phyloP scores from a whole-genome alignment of 1,140 invertebrate genomes.

The Battus philenor region DNA sequence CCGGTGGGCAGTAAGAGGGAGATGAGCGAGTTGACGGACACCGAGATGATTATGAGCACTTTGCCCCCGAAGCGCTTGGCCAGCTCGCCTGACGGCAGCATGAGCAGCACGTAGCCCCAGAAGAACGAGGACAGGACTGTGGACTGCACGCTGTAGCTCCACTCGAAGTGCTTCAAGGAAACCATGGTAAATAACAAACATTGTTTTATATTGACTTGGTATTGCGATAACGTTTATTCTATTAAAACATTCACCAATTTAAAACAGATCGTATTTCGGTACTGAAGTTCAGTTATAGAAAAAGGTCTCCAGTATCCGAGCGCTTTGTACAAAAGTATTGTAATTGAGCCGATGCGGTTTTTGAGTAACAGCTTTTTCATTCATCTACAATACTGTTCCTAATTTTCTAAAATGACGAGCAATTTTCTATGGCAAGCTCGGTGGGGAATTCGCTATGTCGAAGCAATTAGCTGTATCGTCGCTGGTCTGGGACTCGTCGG shows the following conservation, averaged over 20 bases:
- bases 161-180: slow-evolving; percentile 67
- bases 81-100: slow-evolving; percentile 77
- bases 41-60: slow-evolving; percentile 33
- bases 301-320: background rate
- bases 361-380: background rate
- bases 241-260: background rate
- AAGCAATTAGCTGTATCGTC: too few species aligned
- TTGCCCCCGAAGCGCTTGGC: slow-evolving; percentile 78
- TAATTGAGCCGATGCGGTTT: background rate
- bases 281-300: background rate
- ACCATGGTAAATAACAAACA: background rate
- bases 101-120: slow-evolving; percentile 70
- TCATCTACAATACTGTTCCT: too few species aligned
- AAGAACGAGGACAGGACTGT: slow-evolving; percentile 81
- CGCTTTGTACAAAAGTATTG: background rate
- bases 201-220: too few species aligned
- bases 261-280: background rate
- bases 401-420: too few species aligned
- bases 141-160: slow-evolving; percentile 76
- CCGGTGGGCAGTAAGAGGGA: slow-evolving; percentile 41
- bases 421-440: too few species aligned
- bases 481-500: too few species aligned
- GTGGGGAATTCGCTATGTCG: too few species aligned
- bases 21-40: slow-evolving; percentile 38
- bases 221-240: too few species aligned